phyloP scores from a whole-genome alignment of 1,140 invertebrate species.

The Sycophila sp. region DNA sequence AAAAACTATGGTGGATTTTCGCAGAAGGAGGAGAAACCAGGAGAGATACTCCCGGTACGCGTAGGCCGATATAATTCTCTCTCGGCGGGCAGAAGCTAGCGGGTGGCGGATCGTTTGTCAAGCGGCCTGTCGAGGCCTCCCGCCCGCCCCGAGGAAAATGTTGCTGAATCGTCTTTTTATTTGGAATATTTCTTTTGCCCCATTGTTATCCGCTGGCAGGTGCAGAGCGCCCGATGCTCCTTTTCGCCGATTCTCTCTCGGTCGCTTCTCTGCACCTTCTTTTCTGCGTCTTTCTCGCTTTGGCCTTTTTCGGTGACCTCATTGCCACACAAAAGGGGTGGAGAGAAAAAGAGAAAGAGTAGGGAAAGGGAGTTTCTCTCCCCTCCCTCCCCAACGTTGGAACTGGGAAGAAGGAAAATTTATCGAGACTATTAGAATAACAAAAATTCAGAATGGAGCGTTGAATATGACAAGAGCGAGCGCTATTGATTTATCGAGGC shows the following conservation, averaged over 20 bases:
- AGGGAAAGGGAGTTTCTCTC: too few species aligned
- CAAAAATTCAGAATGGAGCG: conserved; percentile 4
- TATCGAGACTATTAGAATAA: conserved; percentile 35
- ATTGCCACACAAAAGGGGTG: conserved; percentile 1
- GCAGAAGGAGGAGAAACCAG: background rate
- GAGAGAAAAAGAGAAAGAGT: too few species aligned
- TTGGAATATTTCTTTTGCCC: conserved; percentile 36
- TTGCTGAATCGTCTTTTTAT: conserved; percentile 40
- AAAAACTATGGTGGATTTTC: background rate
- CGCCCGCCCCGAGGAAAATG: conserved; percentile 13
- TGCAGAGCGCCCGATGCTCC: conserved; percentile 17
- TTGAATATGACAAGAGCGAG: background rate
- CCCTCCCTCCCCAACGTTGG: too few species aligned
- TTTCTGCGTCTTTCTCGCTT: background rate
- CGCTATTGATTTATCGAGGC: background rate
- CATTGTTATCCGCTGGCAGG: conserved; percentile 30
- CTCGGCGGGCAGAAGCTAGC: background rate
- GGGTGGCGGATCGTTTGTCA: conserved; percentile 13
- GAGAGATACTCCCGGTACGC: background rate
- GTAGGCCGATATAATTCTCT: conserved; percentile 11
- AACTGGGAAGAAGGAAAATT: conserved; percentile 6
- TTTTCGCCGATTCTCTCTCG: background rate
- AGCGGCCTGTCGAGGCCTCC: conserved; percentile 4
- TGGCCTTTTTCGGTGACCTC: background rate
- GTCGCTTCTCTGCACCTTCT: background rate